These are phyloP conservation scores for Leucophenga varia DNA, from an alignment of 1,140 invertebrate genomes.

Conservation along the genomic window DNA sequence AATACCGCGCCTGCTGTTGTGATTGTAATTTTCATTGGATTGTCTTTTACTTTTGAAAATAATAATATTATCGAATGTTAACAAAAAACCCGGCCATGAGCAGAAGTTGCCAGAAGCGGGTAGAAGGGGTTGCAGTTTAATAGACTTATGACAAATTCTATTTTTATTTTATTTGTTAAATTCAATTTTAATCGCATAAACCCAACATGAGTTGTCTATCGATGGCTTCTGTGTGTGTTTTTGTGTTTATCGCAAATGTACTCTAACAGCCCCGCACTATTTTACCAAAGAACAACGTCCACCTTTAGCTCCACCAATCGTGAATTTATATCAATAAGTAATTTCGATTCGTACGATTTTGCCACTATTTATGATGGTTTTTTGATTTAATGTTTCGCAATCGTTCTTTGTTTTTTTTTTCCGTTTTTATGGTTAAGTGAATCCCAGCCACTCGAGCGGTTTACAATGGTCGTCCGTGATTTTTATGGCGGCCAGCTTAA, in stretches of 20 bases:
- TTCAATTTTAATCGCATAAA: conserved; percentile 53
- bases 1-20: too few species aligned
- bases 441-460: conserved; percentile 45
- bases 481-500: conserved; percentile 47
- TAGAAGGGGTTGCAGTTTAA: too few species aligned
- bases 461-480: conserved; percentile 31
- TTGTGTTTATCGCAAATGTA: conserved; percentile 35
- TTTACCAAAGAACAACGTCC: too few species aligned
- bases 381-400: conserved; percentile 6
- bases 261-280: too few species aligned
- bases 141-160: conserved; percentile 24
- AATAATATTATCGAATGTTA: too few species aligned
- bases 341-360: conserved; percentile 16
- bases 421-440: conserved; percentile 48
- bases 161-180: conserved; percentile 43
- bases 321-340: conserved; percentile 11
- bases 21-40: too few species aligned
- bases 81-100: too few species aligned
- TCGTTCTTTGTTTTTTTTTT: conserved; percentile 16
- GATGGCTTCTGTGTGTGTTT: conserved; percentile 35
- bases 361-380: neutral
- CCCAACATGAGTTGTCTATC: conserved; percentile 37
- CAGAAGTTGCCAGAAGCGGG: too few species aligned
- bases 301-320: too few species aligned
- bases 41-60: too few species aligned